Evolutionary conservation across 1,140 invertebrate genomes (phyloP), one percentile per base, ranked within the genome.

Genomic region (Druon quercuslanigerum): DNA sequence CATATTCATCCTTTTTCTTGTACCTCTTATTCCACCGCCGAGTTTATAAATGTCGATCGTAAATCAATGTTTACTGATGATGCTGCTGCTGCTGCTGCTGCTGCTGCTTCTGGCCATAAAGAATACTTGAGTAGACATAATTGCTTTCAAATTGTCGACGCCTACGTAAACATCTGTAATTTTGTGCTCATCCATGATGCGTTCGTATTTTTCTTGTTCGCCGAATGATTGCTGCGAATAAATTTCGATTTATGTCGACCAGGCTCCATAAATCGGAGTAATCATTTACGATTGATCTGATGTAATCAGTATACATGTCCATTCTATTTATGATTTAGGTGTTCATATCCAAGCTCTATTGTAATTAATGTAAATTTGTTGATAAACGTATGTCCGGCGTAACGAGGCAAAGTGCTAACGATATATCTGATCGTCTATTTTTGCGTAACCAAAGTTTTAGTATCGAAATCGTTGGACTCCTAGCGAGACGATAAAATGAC

Each of bases 381-480:
- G 71, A 88, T 90, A 90, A 60, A 57, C 57, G 57, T 70, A 70
- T 72, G 74, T 40, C 60, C 51, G 50, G 33, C 74, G 57, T 33
- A 73, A 17, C 12, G 60, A 20, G 71, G 75, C 40, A 75, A 71
- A 51, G 71, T 76, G 57, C 70, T 79, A 79, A 82, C 73, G 77
- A 82, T 81, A 76, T 83, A 81, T 40, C 40, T 66, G 60, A 66
- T 84, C 86, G 82, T 90, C 87, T 89, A 89, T 90, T 89, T 90
- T 90, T 90, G 84, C 87, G 87, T 89, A 90, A 90, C 89, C 89
- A 90, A 90, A 90, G 89, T 89, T 88, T 87, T 85, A 88, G 84
- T 85, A 83, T 66, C 60, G 73, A 19, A 57, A 78, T 78, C 73
- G 76, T 81, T 81, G 66, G 74, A 75, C 72, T 74, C 74, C 71